Evolutionary conservation across 1,140 invertebrate species (phyloP), one percentile per base, ranked within the genome.

Genomic region (Euglossa dilemma): DNA sequence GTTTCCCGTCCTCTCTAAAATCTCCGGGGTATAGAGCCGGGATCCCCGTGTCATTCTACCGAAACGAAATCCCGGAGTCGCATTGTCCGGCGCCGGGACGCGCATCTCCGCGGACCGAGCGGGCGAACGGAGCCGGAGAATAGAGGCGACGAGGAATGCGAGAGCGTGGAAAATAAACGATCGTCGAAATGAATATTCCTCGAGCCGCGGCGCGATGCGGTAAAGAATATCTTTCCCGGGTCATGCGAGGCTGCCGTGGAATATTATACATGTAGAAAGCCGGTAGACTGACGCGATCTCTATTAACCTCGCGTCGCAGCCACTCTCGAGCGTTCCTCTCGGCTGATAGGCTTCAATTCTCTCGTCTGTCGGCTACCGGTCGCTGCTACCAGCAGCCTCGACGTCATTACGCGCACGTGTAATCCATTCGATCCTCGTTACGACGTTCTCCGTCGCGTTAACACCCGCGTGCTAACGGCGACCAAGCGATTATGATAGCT

Each of bases 231-330:
- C 64, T 81, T 81, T 74, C 23, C 71, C 52, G 52, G 43, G 18
- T 16, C 1, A 14, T 3, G 23, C 28, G 25, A 43, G 12, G 50
- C 52, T 47, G 66, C 16, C 59, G 61, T 56, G 43, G 78, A 61
- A 85, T 85, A 88, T 88, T 87, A 78, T 79, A 85, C 64, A 85
- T 88, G 86, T 85, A 87, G 83, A 87, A 70, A 81, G 86, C 5
- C 57, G 74, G 78, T 77, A 78, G 89, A 91, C 88, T 90, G 91
- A 93, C 90, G 91, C 91, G 91, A 92, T 92, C 92, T 91, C 91
- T 90, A 92, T 92, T 93, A 92, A 92, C 91, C 91, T 67, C 90
- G 78, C 85, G 86, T 84, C 85, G 80, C 80, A 71, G 67, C 69
- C 83, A 79, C 73, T 76, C 72, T 73, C 63, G 14, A 59, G 67